These are phyloP conservation scores for Platyscapa corneri DNA, from an alignment of 1,140 invertebrate species.

Conservation along the genomic window DNA sequence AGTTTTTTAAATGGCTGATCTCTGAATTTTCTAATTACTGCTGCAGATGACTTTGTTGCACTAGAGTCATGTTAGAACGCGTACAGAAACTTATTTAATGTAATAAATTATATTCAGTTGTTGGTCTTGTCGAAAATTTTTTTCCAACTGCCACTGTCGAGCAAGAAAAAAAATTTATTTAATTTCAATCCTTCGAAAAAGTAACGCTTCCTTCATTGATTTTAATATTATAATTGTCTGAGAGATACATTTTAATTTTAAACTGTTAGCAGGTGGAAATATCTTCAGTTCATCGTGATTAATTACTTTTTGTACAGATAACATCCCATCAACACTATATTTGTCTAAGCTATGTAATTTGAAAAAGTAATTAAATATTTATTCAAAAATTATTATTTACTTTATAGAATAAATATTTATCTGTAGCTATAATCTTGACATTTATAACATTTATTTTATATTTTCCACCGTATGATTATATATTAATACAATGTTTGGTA, in stretches of 20 bases:
- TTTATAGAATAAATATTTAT: not conserved
- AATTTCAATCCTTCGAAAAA: not conserved
- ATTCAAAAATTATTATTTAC: not conserved
- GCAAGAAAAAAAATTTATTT: not conserved
- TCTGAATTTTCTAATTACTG: constrained; percentile 26
- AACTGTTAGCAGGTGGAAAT: not conserved
- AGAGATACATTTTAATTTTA: constrained; percentile 8
- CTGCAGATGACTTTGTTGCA: not conserved
- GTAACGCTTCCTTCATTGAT: constrained; percentile 17
- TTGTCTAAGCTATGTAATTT: constrained; percentile 12
- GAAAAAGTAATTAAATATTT: not conserved
- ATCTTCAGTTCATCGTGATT: constrained; percentile 25
- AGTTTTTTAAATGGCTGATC: constrained; percentile 10
- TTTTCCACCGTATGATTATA: not conserved
- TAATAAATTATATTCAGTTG: too few relatives aligned
- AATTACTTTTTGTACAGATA: constrained; percentile 12
- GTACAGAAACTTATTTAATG: not conserved
- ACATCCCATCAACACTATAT: constrained; percentile 30
- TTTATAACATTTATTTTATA: not conserved
- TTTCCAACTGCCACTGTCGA: too few relatives aligned
- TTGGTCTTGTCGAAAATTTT: too few relatives aligned
- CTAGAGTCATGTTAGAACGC: not conserved
- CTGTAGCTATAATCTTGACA: not conserved
- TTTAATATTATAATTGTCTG: not conserved
- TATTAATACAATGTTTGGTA: not conserved